Evolutionary conservation across 2,888 invertebrate genomes (phyloP).

Genomic region (Timema cristinae): DNA sequence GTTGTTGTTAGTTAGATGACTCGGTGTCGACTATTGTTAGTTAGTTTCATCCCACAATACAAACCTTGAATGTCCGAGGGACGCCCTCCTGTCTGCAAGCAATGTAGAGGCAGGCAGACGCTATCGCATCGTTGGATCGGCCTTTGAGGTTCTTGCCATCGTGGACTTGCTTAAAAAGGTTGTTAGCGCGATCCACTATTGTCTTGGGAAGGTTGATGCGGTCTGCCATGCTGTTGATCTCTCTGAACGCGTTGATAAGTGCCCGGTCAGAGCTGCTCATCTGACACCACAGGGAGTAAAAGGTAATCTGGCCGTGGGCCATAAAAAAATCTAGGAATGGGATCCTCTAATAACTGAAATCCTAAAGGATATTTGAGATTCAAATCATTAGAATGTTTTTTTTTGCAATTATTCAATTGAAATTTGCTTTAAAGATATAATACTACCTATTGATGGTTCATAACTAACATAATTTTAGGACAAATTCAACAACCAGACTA

Average conservation of each 20-base stretch:
- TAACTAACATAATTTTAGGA: no score
- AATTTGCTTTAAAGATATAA: no score
- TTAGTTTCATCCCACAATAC: no score
- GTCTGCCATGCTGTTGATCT: constrained; percentile 98
- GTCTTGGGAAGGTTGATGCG: constrained; percentile 95
- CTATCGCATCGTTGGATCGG: constrained; percentile 95
- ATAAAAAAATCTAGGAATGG: no score
- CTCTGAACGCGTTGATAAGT: constrained; percentile 91
- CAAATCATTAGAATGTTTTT: background rate
- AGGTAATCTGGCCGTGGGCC: background rate
- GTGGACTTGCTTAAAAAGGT: constrained; percentile 96
- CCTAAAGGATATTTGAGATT: no score
- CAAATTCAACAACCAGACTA: no score
- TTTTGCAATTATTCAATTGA: background rate
- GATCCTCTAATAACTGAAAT: no score
- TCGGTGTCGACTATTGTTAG: no score
- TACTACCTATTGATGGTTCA: no score
- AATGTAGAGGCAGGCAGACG: constrained; percentile 97
- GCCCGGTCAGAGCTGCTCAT: constrained; percentile 95
- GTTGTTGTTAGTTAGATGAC: no score
- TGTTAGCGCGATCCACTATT: constrained; percentile 94
- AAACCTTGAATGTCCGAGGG: constrained; percentile 88
- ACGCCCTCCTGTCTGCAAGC: constrained; percentile 98
- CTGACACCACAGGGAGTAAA: constrained; percentile 51
- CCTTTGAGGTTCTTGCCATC: constrained; percentile 95